These are phyloP conservation scores for Salminus brasiliensis DNA, from an alignment of 2,113 vertebrate species.

Conservation along the genomic window DNA sequence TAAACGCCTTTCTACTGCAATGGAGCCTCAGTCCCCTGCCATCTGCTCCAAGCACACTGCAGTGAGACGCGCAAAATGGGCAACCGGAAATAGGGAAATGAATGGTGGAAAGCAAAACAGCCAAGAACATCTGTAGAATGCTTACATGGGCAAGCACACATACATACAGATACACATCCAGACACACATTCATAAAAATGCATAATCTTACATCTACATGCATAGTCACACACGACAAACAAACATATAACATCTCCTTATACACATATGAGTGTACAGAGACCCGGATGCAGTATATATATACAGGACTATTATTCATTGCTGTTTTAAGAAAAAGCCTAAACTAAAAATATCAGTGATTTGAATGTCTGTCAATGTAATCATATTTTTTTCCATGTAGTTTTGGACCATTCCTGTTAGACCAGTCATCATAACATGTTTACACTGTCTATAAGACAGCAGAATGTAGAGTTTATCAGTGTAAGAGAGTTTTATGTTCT, in stretches of 20 bases:
- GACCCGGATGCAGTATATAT: background rate
- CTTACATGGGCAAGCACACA: conserved; percentile 6
- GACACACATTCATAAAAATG: background rate
- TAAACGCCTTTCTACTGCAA: conserved; percentile 70
- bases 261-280: background rate
- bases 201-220: background rate
- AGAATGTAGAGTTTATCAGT: too few species aligned
- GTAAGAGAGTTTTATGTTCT: too few species aligned
- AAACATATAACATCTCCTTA: background rate
- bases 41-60: conserved; percentile 66
- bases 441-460: too few species aligned
- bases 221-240: background rate
- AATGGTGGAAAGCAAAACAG: conserved; percentile 32
- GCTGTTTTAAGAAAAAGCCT: too few species aligned
- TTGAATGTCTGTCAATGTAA: too few species aligned
- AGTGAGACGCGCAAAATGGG: conserved; percentile 35
- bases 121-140: conserved; percentile 30
- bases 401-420: too few species aligned
- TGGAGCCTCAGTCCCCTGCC: conserved; percentile 68
- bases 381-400: too few species aligned
- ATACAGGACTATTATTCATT: background rate
- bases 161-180: background rate
- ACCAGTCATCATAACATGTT: too few species aligned
- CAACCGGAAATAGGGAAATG: conserved; percentile 44
- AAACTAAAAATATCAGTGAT: too few species aligned